Base-by-base conservation (phyloP, 1,140 invertebrate species). In the Eriocheir sinensis region DNA sequence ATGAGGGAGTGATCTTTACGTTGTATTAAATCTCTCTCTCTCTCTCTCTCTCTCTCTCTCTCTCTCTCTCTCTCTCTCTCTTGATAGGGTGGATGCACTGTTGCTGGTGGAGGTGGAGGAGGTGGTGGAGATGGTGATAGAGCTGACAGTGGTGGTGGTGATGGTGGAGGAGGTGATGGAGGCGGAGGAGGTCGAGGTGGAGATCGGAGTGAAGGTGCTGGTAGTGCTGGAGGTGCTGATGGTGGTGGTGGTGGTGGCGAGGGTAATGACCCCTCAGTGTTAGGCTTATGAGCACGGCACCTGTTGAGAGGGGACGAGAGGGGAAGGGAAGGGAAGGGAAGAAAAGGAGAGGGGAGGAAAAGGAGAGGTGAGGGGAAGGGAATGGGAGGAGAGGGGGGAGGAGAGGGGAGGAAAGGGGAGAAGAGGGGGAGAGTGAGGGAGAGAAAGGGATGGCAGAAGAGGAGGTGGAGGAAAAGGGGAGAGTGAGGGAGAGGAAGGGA, bases 251-350 rank as follows among this genome's bases (percentile, higher is more conserved):
- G 60, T 8, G 27, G 60, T n/a, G 27, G 60, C 60, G 48, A 86
- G 85, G 85, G 85, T 86, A 86, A 86, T 36, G 36, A 36, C 21
- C 41, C 9, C 21, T 40, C 32, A 86, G 85, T 30, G 32, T 86
- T 86, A 86, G 36, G 21, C 21, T 86, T 40, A 44, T 36, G 41
- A 86, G 41, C 41, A 27, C 27, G 60, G 60, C 60, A 72, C 60
- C 60, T 72, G 60, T 72, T 72, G 60, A 72, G 60, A 72, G 60
- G 60, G 60, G 60, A 72, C 60, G 40, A 17, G 83, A 86, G 40
- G 34, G 40, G 32, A 15, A 86, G 12, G 17, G 15, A 86, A 36
- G 32, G 21, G 36, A 36, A 9, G 21, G 36, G 36, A n/a, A 86
- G 60, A 4, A 21, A n/a, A 72, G 60, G 27, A 72, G 60, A 72